A percentile compares a stretch with the other conserved stretches of the same genome.
phyloP scores from a whole-genome alignment of 2,888 invertebrate species.

The Empis stercorea region DNA sequence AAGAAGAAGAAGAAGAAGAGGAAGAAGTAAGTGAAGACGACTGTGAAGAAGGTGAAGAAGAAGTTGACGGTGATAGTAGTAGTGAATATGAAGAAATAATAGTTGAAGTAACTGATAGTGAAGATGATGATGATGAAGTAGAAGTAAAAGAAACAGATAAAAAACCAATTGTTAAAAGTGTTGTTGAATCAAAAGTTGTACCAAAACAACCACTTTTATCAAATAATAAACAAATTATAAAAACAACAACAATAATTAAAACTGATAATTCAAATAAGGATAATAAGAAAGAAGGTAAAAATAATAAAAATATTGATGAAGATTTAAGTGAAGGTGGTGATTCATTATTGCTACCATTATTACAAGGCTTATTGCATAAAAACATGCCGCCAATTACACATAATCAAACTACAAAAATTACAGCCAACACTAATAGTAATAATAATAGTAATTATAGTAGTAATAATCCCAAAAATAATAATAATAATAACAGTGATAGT shows the following conservation, averaged over 20 bases:
- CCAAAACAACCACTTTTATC: background rate
- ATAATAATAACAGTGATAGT: conserved; percentile 9
- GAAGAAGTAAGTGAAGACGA: conserved; percentile 35
- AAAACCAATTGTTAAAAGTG: no score
- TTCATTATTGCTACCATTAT: conserved; percentile 44
- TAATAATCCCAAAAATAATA: conserved; percentile 20
- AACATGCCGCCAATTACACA: conserved; percentile 20
- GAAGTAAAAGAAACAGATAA: background rate
- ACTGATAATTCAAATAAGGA: background rate
- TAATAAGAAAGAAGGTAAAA: background rate
- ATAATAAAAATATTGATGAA: background rate
- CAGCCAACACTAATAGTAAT: conserved; percentile 11
- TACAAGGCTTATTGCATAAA: conserved; percentile 49
- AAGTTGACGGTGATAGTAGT: conserved; percentile 10
- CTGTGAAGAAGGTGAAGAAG: conserved; percentile 22
- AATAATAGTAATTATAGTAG: conserved; percentile 17
- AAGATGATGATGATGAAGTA: background rate
- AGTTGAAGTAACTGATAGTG: background rate
- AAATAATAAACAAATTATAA: background rate
- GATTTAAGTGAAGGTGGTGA: conserved; percentile 11
- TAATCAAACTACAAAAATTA: conserved; percentile 15
- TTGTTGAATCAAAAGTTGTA: background rate
- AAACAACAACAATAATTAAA: background rate
- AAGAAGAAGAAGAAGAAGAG: conserved; percentile 32
- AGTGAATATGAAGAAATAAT: conserved; percentile 5